A percentile compares a stretch with the other conserved stretches of the same genome.
These are phyloP conservation scores for Lordiphosa collinella DNA, from an alignment of 1,140 invertebrate species.

Conservation along the genomic window DNA sequence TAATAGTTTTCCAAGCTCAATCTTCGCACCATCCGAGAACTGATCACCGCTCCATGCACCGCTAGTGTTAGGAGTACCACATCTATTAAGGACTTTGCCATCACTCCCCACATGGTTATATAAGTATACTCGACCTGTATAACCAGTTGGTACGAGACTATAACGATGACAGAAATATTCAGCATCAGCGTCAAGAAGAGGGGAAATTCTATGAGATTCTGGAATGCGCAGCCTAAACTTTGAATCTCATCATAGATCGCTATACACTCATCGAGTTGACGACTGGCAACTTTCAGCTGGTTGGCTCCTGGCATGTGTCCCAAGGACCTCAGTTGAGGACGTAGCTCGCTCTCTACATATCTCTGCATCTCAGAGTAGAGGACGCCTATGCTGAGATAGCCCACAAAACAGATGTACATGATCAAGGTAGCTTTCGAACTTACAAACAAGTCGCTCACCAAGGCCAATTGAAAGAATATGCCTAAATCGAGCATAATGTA, in stretches of 20 bases:
- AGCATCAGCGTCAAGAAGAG: slow-evolving; percentile 20
- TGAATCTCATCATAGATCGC: slow-evolving; percentile 39
- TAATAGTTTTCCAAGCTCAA: slow-evolving; percentile 38
- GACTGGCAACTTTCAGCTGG: background rate
- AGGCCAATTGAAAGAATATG: background rate
- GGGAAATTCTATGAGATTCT: slow-evolving; percentile 18
- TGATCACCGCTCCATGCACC: slow-evolving; percentile 19
- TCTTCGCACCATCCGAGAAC: slow-evolving; percentile 17
- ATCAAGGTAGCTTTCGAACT: slow-evolving; percentile 6
- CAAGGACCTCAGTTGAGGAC: slow-evolving; percentile 5
- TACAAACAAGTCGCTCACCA: background rate
- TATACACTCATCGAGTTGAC: slow-evolving; percentile 30
- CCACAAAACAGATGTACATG: slow-evolving; percentile 17
- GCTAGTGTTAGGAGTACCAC: slow-evolving; percentile 32
- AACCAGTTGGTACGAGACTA: slow-evolving; percentile 2
- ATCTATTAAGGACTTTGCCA: slow-evolving; percentile 31
- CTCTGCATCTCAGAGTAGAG: slow-evolving; percentile 31
- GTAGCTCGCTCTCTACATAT: slow-evolving; percentile 18
- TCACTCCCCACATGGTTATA: background rate
- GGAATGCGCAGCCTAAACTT: slow-evolving; percentile 10
- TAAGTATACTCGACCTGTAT: background rate
- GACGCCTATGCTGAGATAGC: slow-evolving; percentile 31
- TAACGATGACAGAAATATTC: slow-evolving; percentile 8
- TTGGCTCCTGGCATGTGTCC: background rate
- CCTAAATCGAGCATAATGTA: rapidly evolving